Percentiles rank a stretch among this genome's conserved stretches.
Evolutionary conservation across 2,797 vertebrate genomes (phyloP).

Genomic region (Betta splendens): DNA sequence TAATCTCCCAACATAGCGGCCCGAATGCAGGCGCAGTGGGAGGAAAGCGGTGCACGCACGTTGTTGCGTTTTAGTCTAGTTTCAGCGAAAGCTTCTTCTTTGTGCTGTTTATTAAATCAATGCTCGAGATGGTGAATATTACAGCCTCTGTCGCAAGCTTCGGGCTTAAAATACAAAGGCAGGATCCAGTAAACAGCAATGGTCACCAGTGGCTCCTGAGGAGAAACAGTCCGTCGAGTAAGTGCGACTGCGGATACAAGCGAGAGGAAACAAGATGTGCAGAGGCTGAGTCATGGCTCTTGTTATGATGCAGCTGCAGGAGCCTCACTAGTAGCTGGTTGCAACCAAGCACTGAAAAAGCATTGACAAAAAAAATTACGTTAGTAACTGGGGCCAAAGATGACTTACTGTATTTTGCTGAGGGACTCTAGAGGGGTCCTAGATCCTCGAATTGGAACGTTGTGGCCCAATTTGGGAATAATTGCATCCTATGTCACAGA

Average conservation of each 20-base stretch:
- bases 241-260: conserved; percentile 16
- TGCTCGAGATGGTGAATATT: conserved; percentile 26
- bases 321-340: not conserved
- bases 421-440: no score
- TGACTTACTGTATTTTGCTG: no score
- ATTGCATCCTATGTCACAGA: no score
- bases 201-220: conserved; percentile 23
- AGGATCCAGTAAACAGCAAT: conserved; percentile 24
- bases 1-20: conserved; percentile 61
- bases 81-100: conserved; percentile 7
- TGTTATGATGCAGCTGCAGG: conserved; percentile 25
- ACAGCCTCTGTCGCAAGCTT: conserved; percentile 25
- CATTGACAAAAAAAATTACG: no score
- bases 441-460: no score
- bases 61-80: conserved; percentile 23
- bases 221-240: conserved; percentile 19
- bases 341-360: not conserved
- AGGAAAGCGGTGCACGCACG: conserved; percentile 17
- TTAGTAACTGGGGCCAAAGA: no score
- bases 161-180: conserved; percentile 14
- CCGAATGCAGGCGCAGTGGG: conserved; percentile 25
- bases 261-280: conserved; percentile 26
- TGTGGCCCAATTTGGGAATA: no score
- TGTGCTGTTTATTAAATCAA: not conserved
- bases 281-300: conserved; percentile 19